These are phyloP conservation scores for Bursaphelenchus okinawaensis DNA, from an alignment of 2,888 invertebrate genomes.

Conservation along the genomic window DNA sequence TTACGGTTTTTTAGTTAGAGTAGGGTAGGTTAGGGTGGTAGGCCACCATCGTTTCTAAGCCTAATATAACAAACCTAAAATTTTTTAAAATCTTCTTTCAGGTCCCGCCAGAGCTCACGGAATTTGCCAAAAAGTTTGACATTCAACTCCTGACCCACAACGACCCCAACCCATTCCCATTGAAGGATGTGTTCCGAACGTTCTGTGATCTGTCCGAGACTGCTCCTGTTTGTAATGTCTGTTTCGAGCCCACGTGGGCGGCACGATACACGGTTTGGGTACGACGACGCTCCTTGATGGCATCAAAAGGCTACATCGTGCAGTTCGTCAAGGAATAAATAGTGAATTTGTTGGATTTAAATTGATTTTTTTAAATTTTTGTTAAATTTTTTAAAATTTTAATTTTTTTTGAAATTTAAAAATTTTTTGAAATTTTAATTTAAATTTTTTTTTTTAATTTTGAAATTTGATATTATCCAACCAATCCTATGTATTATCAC, in stretches of 20 bases:
- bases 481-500: too few relatives aligned
- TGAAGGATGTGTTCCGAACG: slow-evolving; percentile 41
- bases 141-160: slow-evolving; percentile 90
- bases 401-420: too few relatives aligned
- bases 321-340: slow-evolving; percentile 15
- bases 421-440: too few relatives aligned
- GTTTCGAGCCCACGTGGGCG: slow-evolving; percentile 50
- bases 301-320: slow-evolving; percentile 53
- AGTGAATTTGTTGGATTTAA: neutral
- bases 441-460: too few relatives aligned
- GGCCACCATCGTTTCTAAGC: too few relatives aligned
- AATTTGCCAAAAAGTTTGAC: slow-evolving; percentile 81
- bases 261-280: slow-evolving; percentile 56
- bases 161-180: slow-evolving; percentile 69
- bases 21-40: too few relatives aligned
- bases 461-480: too few relatives aligned
- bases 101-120: slow-evolving; percentile 78
- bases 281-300: slow-evolving; percentile 54
- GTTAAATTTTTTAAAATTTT: neutral
- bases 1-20: too few relatives aligned
- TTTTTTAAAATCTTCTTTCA: slow-evolving; percentile 12
- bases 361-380: neutral
- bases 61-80: too few relatives aligned
- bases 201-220: slow-evolving; percentile 35
- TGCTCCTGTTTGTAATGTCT: slow-evolving; percentile 32